Base-by-base conservation (phyloP, 2,113 vertebrate genomes). In the Cinclus mexicanus region DNA sequence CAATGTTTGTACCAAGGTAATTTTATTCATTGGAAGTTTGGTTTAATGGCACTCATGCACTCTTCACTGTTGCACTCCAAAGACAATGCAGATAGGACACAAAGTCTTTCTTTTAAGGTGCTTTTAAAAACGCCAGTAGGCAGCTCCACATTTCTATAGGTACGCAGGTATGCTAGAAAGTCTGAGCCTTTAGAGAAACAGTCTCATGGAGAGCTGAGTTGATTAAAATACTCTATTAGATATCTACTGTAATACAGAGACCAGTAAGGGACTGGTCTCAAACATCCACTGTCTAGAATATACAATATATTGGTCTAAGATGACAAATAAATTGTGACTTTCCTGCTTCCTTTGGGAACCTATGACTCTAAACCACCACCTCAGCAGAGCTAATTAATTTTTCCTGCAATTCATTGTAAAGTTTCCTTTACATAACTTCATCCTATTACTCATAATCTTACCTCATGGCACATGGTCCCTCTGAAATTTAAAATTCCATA, bases 401-500 rank as follows among this genome's bases (percentile, higher is more conserved):
- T 92, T 89, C 74, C 89, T 87, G 87, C 25, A 95, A 93, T 84
- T 94, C 65, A 82, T 57, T n/a, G 72, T 94, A 60, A 78, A 91
- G 16, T 93, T 96, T 94, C 87, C 83, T 82, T 46, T 94, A 64
- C 89, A 42, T 87, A 95, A 84, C 49, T 76, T 95, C 91, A 94
- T 89, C 81, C 74, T 93, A 16, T 97, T 96, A 95, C 77, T 97
- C 91, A 95, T 16, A 69, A 52, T 89, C 77, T 95, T 93, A 94
- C 91, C 89, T 95, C 89, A 95, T 60, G n/a, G 70, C 39, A 49
- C 25, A 16, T 7, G 7, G 59, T 90, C 76, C 64, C 89, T 64
- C 85, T 90, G 96, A 96, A 92, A 90, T 57, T 37, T 95, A 42
- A 80, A 77, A 53, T 77, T 42, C 26, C 28, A 28, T 53, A 68